Evolutionary conservation across 2,888 invertebrate species (phyloP), one percentile per base, ranked within the genome.

Genomic region (Abscondita cerata): DNA sequence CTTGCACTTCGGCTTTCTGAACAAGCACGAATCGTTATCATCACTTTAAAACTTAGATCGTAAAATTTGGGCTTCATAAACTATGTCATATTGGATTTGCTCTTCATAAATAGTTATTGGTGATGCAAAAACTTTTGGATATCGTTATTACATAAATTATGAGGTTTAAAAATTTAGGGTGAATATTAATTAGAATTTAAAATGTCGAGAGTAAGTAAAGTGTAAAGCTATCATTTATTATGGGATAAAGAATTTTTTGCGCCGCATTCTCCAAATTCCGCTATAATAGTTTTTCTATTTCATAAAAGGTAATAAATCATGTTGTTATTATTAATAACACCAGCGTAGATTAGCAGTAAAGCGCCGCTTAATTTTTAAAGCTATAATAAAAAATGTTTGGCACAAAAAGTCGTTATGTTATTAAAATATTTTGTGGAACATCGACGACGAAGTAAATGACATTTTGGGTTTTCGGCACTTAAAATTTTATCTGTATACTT

Each of bases 1-100:
- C 69, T 65, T 57, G 57, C 60, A 60, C 60, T 59, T 59, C 57
- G 57, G 52, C 59, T 59, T 64, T 66, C 66, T 61, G 64, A 67
- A 63, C 64, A 62, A 66, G 67, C 55, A 64, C 61, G 65, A 71
- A 71, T 72, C 70, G 71, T 69, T 72, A 70, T 70, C 67, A 67
- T 69, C 70, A 68, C 68, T 71, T 72, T 70, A 65, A 71, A 70
- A 68, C 70, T 70, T 68, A 64, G 70, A 67, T 70, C 73, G 73
- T 73, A 73, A 73, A 73, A 68, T 69, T 70, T 65, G 66, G 66
- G 66, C 65, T 61, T 65, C 70, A 70, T 71, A 70, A 73, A 73
- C 66, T 68, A 71, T 62, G 68, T 69, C 68, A 65, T 62, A 64
- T 64, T 64, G 57, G 65, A 62, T 67, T 67, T 67, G 55, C 65